Base-by-base conservation (phyloP, 2,113 vertebrate species). In the Rhinoderma darwinii region DNA sequence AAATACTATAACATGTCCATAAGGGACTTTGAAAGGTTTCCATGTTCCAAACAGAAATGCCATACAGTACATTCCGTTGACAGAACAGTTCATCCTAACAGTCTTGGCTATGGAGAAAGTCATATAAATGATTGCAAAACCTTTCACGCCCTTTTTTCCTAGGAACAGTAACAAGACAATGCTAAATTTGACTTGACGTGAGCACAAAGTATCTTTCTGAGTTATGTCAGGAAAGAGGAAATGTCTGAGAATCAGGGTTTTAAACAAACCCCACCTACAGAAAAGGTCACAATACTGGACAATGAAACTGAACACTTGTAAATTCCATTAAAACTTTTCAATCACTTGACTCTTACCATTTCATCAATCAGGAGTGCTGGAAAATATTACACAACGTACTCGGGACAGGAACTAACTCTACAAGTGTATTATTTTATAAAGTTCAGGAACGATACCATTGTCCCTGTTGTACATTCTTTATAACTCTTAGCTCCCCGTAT, bases 141-240 rank as follows among this genome's bases (percentile, higher is more conserved):
- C 47, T 22, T 51, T 35, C 18, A 54, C 75, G 47, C 75, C 75
- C 75, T 78, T 78, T 78, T 41, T 30, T 17, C 41, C 27, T 59
- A 30, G 11, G 25, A 59, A 59, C 30, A 5, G 78, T 43, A 81
- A 41, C 59, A 81, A 63, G 79, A 44, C 79, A 63, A 61, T 81
- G 56, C 79, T 41, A 30, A 41, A 43, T 82, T 44, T 30, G 79
- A 66, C 37, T 82, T 82, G 79, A 30, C 79, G 56, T 44, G 79
- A 66, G 79, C 37, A 82, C 15, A 30, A 44, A 44, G 56, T 14
- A 82, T 59, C 79, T 66, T 81, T 44, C 56, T 82, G 22, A 41
- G 9, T 81, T 61, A 27, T 81, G 78, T 61, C 79, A 82, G 79
- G 79, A 82, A 82, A 82, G 37, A 82, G 79, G 79, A 82, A 82